Evolutionary conservation across 2,797 vertebrate species (phyloP), one percentile per base, ranked within the genome.

Genomic region (Rallus crepitans): DNA sequence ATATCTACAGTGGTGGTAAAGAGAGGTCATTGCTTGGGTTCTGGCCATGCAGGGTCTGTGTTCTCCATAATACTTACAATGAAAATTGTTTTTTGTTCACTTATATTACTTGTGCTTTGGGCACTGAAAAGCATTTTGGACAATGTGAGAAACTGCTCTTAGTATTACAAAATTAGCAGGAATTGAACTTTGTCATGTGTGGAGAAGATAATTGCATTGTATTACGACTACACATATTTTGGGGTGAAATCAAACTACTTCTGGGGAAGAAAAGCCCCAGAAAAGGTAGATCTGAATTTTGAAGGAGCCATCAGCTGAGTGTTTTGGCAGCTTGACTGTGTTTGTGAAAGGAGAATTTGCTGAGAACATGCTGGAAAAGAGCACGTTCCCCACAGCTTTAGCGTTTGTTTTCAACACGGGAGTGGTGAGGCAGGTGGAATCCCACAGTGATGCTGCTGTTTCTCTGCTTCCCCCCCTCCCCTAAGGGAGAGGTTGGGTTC

Each of bases 161-260:
- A 16, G 37, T 33, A 12, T 2, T 52, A n/a, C 66, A 39, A 84
- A 84, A 69, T 20, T 1, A 47, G 12, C 30, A 37, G 21, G 17
- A 33, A 33, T 42, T 60, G 5, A 77, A 55, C 16, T 55, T 21
- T 1, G 5, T 57, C 5, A 1, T 2, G 1, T 21, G 17, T 50
- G 30, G 42, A 39, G 45, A 63, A 65, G 48, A 70, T 8, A 35
- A 40, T 10, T 27, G 5, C 3, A 1, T 52, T 76, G 8, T 76
- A 64, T 3, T 7, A 18, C 64, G n/a, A 61, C 14, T 13, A 8
- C 37, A 35, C 2, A 0, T 33, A 3, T 7, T 21, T 45, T 39
- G 7, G 47, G 40, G n/a, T 61, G 9, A 71, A 81, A 13, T 80
- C 6, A 0, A 15, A 9, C 0, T 4, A 1, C 5, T 76, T 17